These are phyloP conservation scores for Invenusta paracnida DNA, from an alignment of 2,888 invertebrate genomes.

Conservation along the genomic window DNA sequence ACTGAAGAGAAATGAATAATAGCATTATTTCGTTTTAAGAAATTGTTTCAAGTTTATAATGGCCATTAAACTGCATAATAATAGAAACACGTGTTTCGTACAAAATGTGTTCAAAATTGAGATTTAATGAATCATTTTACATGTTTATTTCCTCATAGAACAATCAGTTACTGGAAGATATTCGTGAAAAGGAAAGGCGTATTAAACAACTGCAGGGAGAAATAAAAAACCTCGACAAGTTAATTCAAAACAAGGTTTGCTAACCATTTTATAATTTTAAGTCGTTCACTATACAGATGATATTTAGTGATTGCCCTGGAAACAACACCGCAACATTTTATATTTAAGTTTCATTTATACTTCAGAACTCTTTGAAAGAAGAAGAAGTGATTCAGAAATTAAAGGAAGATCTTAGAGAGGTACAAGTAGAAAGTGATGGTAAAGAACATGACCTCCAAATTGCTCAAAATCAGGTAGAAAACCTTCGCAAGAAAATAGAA, in stretches of 20 bases:
- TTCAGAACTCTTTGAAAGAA: not conserved
- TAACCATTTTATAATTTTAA: too few relatives aligned
- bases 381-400: not conserved
- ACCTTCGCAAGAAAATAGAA: not conserved
- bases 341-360: not conserved
- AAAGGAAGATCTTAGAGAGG: not conserved
- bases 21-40: too few relatives aligned
- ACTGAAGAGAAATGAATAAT: too few relatives aligned
- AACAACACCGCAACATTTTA: too few relatives aligned
- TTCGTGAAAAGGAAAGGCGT: slow-evolving; percentile 14
- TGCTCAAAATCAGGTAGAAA: not conserved
- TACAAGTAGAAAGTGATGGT: not conserved
- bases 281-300: too few relatives aligned
- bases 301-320: too few relatives aligned
- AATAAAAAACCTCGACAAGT: slow-evolving; percentile 35
- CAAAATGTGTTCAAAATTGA: too few relatives aligned
- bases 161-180: slow-evolving; percentile 11
- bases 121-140: too few relatives aligned
- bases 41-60: too few relatives aligned
- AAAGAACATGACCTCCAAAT: not conserved
- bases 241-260: slow-evolving; percentile 30
- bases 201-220: slow-evolving; percentile 28
- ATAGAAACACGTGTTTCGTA: too few relatives aligned
- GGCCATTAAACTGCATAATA: too few relatives aligned
- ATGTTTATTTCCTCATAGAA: slow-evolving; percentile 19